Percentiles rank a stretch among this genome's conserved stretches.
Conservation (phyloP, 2,888 invertebrate genomes). For the Tiphia femorata region DNA sequence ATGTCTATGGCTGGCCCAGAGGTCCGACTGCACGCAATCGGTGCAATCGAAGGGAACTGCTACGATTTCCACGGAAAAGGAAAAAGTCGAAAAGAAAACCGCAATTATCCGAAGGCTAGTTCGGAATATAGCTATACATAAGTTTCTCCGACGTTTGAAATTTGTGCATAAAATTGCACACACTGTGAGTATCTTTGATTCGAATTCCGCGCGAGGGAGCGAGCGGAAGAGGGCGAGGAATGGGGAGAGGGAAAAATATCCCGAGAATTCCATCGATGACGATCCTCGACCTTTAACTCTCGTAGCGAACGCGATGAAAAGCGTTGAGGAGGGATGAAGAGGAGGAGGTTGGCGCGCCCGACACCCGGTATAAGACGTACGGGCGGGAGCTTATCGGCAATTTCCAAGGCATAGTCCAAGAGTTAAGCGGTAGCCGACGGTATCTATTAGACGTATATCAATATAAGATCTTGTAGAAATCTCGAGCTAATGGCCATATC, state of each 20-base stretch:
- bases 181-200: no score
- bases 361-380: slow-evolving; percentile 16
- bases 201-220: no score
- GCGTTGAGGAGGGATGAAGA: neutral
- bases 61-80: slow-evolving; percentile 17
- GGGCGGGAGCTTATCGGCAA: slow-evolving; percentile 27
- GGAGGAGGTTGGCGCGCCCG: neutral
- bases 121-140: no score
- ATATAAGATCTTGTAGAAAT: slow-evolving; percentile 56
- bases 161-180: no score
- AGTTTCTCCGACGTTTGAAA: no score
- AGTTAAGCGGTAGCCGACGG: slow-evolving; percentile 48
- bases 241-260: no score
- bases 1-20: no score
- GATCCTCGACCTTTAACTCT: no score
- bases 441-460: slow-evolving; percentile 57
- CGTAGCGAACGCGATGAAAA: neutral
- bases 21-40: slow-evolving; percentile 11
- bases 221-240: no score
- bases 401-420: slow-evolving; percentile 28
- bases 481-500: slow-evolving; percentile 53
- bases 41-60: slow-evolving; percentile 22
- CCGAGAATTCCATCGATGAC: no score
- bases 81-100: no score
- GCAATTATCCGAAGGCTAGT: slow-evolving; percentile 19